These are phyloP conservation scores for Boloria euphrosyne DNA, from an alignment of 2,888 invertebrate genomes.

Conservation along the genomic window DNA sequence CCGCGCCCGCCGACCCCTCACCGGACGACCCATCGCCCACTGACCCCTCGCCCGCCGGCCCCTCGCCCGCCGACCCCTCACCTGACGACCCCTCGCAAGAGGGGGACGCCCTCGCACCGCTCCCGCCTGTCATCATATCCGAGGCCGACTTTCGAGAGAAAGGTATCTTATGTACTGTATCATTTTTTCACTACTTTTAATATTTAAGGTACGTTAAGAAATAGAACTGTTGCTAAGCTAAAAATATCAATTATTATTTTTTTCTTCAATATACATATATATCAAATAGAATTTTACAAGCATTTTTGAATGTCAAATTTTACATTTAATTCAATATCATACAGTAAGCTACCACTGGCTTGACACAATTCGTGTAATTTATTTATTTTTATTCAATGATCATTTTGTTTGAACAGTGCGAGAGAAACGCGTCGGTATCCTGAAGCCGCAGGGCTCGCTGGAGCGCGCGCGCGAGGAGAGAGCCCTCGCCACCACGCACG, in stretches of 20 bases:
- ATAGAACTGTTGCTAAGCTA: too few species aligned
- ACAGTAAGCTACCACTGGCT: too few species aligned
- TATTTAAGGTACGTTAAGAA: neutral
- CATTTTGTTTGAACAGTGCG: slow-evolving; percentile 57
- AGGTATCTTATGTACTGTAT: slow-evolving; percentile 48
- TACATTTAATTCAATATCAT: too few species aligned
- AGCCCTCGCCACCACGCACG: slow-evolving; percentile 55
- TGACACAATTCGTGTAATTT: neutral
- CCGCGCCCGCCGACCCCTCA: slow-evolving; percentile 38
- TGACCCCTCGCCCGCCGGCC: neutral
- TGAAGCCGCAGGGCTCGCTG: slow-evolving; percentile 87
- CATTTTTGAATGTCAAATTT: too few species aligned
- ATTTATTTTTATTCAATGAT: neutral
- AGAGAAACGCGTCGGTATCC: slow-evolving; percentile 84
- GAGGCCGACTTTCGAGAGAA: slow-evolving; percentile 77
- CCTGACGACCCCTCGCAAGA: neutral
- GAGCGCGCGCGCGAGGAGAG: slow-evolving; percentile 85
- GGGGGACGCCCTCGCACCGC: slow-evolving; percentile 48
- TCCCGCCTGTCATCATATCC: slow-evolving; percentile 70
- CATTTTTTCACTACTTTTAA: neutral
- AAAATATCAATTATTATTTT: too few species aligned
- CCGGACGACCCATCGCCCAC: slow-evolving; percentile 44
- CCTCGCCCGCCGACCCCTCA: slow-evolving; percentile 1
- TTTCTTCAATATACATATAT: too few species aligned
- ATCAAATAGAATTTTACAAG: too few species aligned